Base-by-base conservation (phyloP, 92 coral and sea anemone species). In the Plumapathes pennacea region DNA sequence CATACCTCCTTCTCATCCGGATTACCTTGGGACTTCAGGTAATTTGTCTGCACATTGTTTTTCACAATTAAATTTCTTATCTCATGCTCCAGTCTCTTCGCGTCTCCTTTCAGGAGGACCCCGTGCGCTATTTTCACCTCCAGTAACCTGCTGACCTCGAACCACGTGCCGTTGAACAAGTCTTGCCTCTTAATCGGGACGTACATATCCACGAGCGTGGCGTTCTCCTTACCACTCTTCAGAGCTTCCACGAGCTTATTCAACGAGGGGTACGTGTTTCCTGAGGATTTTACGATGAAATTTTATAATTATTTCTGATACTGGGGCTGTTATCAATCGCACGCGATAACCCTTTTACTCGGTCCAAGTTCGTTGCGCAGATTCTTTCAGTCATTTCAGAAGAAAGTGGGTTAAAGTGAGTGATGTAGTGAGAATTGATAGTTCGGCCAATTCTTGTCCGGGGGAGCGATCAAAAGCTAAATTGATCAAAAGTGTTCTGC, bases 161-260 rank as follows among this genome's bases (percentile, higher is more conserved):
- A 66, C 73, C 73, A 66, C 0, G 73, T 24, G 6, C 73, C 73
- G 39, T 66, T 66, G 23, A 66, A 66, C 53, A 66, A 30, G 24
- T 66, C 73, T 37, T 53, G 49, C 1, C 73, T 45, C 33, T 66
- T 66, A 0, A 40, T 32, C 1, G 73, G 73, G 7, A 53, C 43
- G 63, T 66, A 66, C 62, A 53, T 53, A 43, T 66, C 73, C 30
- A 66, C 63, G 33, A 66, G 25, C 3, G 54, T 22, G 0, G 50
- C 20, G n/a, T 66, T 36, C 22, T 52, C 54, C 50, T 2, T 25
- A 23, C 46, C 21, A 10, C 36, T 41, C 15, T 66, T 66, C 12
- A 66, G 38, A 31, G 62, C 62, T 8, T 54, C 33, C 14, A 66
- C 63, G 1, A 66, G 40, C 37, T 66, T 42, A 5, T 66, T 42